phyloP scores from a whole-genome alignment of 2,888 invertebrate genomes.

The Zhuqinia jingwanae region DNA sequence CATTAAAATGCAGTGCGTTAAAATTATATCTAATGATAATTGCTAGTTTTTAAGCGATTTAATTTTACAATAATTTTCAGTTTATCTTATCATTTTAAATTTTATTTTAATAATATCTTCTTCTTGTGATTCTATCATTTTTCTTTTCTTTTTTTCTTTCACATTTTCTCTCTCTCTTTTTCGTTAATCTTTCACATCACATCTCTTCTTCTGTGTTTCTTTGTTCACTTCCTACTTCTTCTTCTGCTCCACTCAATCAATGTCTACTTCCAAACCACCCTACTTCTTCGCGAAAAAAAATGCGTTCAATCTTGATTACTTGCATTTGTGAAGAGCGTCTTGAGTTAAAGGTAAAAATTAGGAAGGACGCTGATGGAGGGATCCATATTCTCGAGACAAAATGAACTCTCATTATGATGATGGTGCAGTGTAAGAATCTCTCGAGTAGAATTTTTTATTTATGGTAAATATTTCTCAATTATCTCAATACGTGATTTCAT shows the following conservation, averaged over 20 bases:
- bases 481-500: conserved; percentile 32
- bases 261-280: conserved; percentile 46
- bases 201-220: conserved; percentile 59
- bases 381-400: conserved; percentile 78
- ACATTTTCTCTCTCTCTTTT: not conserved
- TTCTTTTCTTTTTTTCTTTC: conserved; percentile 48
- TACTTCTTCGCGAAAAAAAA: conserved; percentile 22
- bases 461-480: conserved; percentile 36
- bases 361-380: conserved; percentile 76
- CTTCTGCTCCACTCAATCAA: conserved; percentile 52
- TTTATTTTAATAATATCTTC: conserved; percentile 59
- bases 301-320: conserved; percentile 32
- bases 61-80: conserved; percentile 48
- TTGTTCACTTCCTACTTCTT: conserved; percentile 71
- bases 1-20: too few relatives aligned
- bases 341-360: conserved; percentile 78
- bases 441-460: conserved; percentile 20
- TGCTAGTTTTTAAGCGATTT: too few relatives aligned
- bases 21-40: too few relatives aligned
- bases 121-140: conserved; percentile 67
- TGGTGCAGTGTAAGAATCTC: conserved; percentile 63
- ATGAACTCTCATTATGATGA: conserved; percentile 64
- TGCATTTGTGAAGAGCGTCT: conserved; percentile 76
- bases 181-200: conserved; percentile 41
- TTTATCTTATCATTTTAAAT: conserved; percentile 48